A percentile compares a stretch with the other conserved stretches of the same genome.
Evolutionary conservation across 2,888 invertebrate species (phyloP).

Genomic region (Metellina segmentata): DNA sequence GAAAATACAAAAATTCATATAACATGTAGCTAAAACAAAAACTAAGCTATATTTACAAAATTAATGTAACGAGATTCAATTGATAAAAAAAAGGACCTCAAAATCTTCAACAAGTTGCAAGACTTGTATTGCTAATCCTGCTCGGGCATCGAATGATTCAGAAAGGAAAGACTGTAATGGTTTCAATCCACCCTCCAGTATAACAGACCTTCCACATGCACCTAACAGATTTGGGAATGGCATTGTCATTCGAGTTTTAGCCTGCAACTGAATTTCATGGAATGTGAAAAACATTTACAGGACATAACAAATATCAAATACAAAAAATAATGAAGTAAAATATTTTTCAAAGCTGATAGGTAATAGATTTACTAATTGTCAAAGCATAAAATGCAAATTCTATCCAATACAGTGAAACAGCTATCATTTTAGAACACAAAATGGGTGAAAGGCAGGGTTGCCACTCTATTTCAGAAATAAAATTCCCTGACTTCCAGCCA

Average conservation of each 20-base stretch:
- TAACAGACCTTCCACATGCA: slow-evolving; percentile 76
- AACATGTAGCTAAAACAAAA: too few species aligned
- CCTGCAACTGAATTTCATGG: slow-evolving; percentile 72
- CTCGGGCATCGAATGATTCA: slow-evolving; percentile 77
- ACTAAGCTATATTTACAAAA: too few species aligned
- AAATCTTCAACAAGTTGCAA: slow-evolving; percentile 78
- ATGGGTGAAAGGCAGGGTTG: not conserved
- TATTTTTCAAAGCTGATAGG: not conserved
- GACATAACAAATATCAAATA: too few species aligned
- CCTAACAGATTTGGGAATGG: slow-evolving; percentile 77
- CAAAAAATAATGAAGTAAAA: too few species aligned
- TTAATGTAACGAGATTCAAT: not conserved
- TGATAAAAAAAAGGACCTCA: slow-evolving; percentile 62
- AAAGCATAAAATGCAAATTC: not conserved
- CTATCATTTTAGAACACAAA: not conserved
- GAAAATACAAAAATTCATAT: not conserved
- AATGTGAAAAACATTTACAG: too few species aligned
- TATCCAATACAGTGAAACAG: too few species aligned
- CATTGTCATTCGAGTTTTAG: slow-evolving; percentile 73
- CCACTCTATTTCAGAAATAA: too few species aligned
- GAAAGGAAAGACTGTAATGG: slow-evolving; percentile 75
- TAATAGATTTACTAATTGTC: not conserved
- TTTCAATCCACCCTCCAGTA: slow-evolving; percentile 77
- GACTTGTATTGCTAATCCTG: slow-evolving; percentile 77
- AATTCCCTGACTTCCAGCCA: too few species aligned